Base-by-base conservation (phyloP, 2,888 invertebrate genomes). In the Sceliomorpha sp. region DNA sequence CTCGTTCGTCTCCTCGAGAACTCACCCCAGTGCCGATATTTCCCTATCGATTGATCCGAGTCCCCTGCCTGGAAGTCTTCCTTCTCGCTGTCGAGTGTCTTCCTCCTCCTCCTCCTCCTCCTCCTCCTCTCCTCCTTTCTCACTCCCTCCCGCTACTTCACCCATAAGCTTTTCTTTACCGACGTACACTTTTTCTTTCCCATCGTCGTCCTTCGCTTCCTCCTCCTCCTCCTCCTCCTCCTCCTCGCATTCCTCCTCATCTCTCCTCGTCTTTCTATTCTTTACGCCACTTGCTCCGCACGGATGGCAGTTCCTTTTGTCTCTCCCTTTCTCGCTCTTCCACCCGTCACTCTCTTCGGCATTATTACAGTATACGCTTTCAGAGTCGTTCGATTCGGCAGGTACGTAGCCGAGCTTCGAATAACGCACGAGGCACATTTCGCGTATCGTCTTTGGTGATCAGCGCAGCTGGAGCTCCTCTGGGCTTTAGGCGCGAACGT, bases 1-100 rank as follows among this genome's bases (percentile, higher is more conserved):
- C 71, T 70, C n/a, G n/a, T n/a, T n/a, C n/a, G n/a, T 76, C 72
- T 72, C 70, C 60, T 70, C 72, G 64, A n/a, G n/a, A 74, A 76
- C 76, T 79, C 78, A 73, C 73, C 75, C 79, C 78, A 75, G 73
- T 76, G 74, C 78, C 80, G 82, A 85, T 84, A 85, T 86, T 86
- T 86, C 86, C 83, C 85, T 86, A 86, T 85, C 85, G 85, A 86
- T 86, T 83, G 86, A 85, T 86, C 78, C 77, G 78, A 73, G 73
- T 76, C 75, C 70, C 77, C 75, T 70, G 76, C 70, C 72, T 63
- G 70, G 24, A 17, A 50, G 51, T 70, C 63, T 67, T 36, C 58
- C 60, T 51, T 70, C 56, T 74, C 53, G 14, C 48, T 67, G 62
- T 45, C 58, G 15, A 62, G 63, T 71, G 59, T 67, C 40, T 45